Evolutionary conservation across 2,113 vertebrate genomes (phyloP).

Genomic region (Ochotona curzoniae): DNA sequence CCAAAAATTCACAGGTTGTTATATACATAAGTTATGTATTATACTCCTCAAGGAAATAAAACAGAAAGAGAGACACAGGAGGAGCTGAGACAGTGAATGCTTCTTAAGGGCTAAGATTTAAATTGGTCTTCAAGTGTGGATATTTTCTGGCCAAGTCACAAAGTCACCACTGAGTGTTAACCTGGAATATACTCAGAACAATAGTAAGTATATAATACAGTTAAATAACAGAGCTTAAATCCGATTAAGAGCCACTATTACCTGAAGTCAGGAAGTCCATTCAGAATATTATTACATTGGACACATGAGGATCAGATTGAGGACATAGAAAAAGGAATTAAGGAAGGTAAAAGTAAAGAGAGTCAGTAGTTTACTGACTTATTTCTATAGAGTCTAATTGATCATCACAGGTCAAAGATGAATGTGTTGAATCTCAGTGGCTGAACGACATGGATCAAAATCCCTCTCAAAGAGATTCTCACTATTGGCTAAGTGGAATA

Average conservation of each 20-base stretch:
- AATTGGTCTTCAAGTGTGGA: not conserved
- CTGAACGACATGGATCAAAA: not conserved
- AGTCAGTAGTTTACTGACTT: not conserved
- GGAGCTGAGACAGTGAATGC: not conserved
- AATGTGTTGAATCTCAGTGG: not conserved
- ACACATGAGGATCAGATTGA: not conserved
- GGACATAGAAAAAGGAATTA: not conserved
- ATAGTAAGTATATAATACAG: not conserved
- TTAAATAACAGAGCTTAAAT: not conserved
- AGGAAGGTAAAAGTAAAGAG: not conserved
- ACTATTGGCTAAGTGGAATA: not conserved
- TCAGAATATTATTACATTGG: not conserved
- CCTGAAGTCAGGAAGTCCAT: not conserved
- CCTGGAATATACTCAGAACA: accelerated
- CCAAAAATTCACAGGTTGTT: not conserved
- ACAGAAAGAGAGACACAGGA: not conserved
- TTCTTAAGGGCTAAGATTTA: not conserved
- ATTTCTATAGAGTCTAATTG: not conserved
- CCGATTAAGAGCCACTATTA: not conserved
- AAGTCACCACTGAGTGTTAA: not conserved
- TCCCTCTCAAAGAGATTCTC: not conserved
- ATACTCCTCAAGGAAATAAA: not conserved
- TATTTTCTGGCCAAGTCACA: not conserved
- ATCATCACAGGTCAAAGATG: not conserved
- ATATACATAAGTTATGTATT: not conserved